A percentile compares a stretch with the other conserved stretches of the same genome.
phyloP scores from a whole-genome alignment of 2,113 vertebrate species.

The Nymphicus hollandicus region DNA sequence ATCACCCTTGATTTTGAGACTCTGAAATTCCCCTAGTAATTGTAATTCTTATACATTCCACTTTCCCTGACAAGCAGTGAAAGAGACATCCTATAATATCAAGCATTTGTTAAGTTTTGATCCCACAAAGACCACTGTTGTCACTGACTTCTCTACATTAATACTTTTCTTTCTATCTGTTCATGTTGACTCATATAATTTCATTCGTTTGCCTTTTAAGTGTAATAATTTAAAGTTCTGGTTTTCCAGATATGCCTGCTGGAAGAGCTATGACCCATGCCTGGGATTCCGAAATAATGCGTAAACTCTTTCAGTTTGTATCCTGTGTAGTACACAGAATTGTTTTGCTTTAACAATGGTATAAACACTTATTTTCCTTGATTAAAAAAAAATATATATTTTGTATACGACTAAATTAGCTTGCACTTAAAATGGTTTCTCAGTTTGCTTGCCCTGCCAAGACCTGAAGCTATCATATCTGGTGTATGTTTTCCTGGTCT shows the following conservation, averaged over 20 bases:
- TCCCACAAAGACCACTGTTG: not conserved
- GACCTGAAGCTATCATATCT: not conserved
- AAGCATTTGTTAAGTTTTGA: not conserved
- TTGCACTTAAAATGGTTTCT: not conserved
- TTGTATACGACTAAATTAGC: not conserved
- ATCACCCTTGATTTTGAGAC: not conserved
- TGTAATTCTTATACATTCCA: not conserved
- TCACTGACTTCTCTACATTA: not conserved
- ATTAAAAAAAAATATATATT: not conserved
- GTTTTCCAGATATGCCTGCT: not conserved
- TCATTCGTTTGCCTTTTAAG: not conserved
- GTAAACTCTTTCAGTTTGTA: not conserved
- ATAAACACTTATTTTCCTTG: not conserved
- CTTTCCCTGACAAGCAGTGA: not conserved
- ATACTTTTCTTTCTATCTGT: not conserved
- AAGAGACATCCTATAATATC: not conserved
- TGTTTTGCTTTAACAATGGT: not conserved
- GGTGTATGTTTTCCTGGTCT: not conserved
- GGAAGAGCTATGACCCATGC: not conserved
- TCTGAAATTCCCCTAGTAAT: not conserved
- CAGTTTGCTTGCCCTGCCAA: not conserved
- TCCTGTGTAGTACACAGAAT: not conserved
- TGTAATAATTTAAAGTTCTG: not conserved
- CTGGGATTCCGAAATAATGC: not conserved
- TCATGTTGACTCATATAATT: not conserved